A percentile compares a stretch with the other conserved stretches of the same genome.
These are phyloP conservation scores for Agrenia bidenticulata DNA, from an alignment of 2,888 invertebrate species.

Conservation along the genomic window DNA sequence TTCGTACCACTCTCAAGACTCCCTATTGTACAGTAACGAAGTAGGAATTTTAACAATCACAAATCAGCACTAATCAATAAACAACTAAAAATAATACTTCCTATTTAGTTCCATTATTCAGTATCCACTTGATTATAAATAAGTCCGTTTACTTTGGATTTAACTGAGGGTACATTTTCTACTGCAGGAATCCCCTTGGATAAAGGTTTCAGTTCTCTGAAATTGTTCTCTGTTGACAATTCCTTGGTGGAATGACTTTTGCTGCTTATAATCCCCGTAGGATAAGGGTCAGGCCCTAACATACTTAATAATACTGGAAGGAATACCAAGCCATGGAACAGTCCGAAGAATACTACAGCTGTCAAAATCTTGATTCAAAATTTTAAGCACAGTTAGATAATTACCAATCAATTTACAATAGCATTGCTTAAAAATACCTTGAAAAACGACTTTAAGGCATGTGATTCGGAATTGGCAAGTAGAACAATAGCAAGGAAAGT, in stretches of 20 bases:
- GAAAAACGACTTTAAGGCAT: conserved; percentile 60
- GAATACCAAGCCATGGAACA: conserved; percentile 74
- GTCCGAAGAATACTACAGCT: conserved; percentile 72
- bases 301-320: conserved; percentile 73
- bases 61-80: too few relatives aligned
- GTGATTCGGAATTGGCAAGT: conserved; percentile 58
- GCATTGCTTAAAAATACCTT: conserved; percentile 55
- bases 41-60: too few relatives aligned
- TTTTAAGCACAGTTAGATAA: neutral
- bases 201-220: too few relatives aligned
- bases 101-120: too few relatives aligned
- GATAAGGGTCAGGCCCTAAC: conserved; percentile 67
- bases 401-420: neutral
- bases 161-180: too few relatives aligned
- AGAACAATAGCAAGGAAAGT: conserved; percentile 61
- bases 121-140: too few relatives aligned
- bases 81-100: too few relatives aligned
- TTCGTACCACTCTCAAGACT: too few relatives aligned
- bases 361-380: conserved; percentile 66
- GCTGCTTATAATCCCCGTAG: conserved; percentile 22
- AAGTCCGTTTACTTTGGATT: too few relatives aligned
- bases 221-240: neutral
- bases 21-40: too few relatives aligned
- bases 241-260: neutral
- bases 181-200: too few relatives aligned